Evolutionary conservation across 2,888 invertebrate genomes (phyloP).

Genomic region (Rhagium mordax): DNA sequence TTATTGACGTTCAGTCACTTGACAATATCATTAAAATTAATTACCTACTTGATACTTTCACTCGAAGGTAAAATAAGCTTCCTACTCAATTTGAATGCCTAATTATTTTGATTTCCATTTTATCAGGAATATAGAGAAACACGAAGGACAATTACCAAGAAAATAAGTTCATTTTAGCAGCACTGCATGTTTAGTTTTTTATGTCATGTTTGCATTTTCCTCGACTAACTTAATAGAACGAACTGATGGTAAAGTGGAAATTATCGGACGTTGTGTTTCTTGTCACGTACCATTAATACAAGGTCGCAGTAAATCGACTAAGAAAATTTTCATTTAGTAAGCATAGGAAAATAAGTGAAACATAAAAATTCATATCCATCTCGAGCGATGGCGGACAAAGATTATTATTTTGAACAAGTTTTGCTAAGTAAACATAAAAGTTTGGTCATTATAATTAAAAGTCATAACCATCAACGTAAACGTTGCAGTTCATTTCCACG

Average conservation of each 20-base stretch:
- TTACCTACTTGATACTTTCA: neutral
- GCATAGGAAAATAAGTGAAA: neutral
- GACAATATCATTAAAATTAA: neutral
- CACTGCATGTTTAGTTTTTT: neutral
- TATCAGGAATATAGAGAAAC: neutral
- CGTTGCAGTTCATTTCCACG: too few relatives aligned
- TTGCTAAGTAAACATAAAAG: neutral
- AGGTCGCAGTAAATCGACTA: neutral
- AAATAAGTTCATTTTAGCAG: neutral
- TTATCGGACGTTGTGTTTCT: neutral
- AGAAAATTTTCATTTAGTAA: neutral
- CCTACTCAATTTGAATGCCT: neutral
- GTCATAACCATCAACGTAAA: too few relatives aligned
- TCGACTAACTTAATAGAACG: neutral
- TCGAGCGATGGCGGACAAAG: neutral
- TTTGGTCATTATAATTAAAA: neutral
- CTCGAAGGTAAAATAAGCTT: neutral
- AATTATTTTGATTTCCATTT: neutral
- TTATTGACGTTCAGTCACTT: too few relatives aligned
- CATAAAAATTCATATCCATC: neutral
- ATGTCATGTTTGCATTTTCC: conserved; percentile 7
- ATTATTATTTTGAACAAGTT: neutral
- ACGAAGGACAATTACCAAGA: neutral
- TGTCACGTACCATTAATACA: neutral
- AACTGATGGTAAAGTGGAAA: neutral